Base-by-base conservation (phyloP, 2,888 invertebrate genomes). In the Coelopa pilipes region DNA sequence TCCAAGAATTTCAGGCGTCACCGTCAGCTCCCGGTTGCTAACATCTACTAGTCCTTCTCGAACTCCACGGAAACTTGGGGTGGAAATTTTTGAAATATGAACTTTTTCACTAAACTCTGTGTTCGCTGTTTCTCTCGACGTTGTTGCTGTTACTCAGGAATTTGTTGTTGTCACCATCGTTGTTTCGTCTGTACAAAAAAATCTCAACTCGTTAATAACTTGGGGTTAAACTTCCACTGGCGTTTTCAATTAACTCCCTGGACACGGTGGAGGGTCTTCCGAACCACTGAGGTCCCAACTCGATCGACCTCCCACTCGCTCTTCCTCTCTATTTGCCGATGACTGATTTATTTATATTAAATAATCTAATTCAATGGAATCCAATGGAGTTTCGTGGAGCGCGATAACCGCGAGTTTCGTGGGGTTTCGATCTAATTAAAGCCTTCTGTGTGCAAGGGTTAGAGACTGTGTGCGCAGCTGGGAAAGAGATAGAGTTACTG, bases 31-130 rank as follows among this genome's bases (percentile, higher is more conserved):
- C 2, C 53, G 10, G 53, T n/a, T 34, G 34, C 34, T 34, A 34
- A 4, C 34, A 34, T 34, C 34, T 34, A 34, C 7, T 7, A 7
- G 7, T 34, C 34, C 34, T 34, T 34, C 34, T 34, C 34, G 2
- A 49, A 1, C 12, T 50, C 12, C 49, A 15, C n/a, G n/a, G n/a
- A n/a, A n/a, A n/a, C n/a, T n/a, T n/a, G 63, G 53, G 71, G 60
- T 57, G n/a, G 71, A 50, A 77, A 78, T 82, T 80, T 83, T 80
- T 82, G 82, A 82, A 81, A 82, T 83, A 82, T 82, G 81, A 82
- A 83, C 83, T 81, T 83, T 82, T 76, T 55, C 63, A 13, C 17
- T n/a, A n/a, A n/a, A n/a, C n/a, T n/a, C n/a, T n/a, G n/a, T 59
- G 59, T 17, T 59, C 17, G n/a, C 21, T n/a, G n/a, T n/a, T n/a